Base-by-base conservation (phyloP, 2,888 invertebrate species). In the Micoletzkya japonica region DNA sequence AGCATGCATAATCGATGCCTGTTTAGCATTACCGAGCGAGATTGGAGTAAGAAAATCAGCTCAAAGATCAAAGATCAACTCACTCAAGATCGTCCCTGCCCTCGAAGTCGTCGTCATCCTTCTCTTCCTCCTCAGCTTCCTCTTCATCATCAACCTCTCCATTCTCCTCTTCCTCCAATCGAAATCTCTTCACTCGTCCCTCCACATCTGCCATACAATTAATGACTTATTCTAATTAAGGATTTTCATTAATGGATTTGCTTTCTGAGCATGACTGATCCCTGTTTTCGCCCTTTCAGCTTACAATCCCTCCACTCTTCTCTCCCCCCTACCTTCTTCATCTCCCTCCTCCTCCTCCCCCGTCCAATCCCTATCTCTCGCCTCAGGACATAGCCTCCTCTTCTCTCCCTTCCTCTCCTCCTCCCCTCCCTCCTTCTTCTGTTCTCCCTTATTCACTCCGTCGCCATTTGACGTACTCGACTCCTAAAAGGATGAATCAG, bases 121-220 rank as follows among this genome's bases (percentile, higher is more conserved):
- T n/a, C 70, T 49, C 44, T 34, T n/a, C 14, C 56, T 59, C 52
- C 10, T 14, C 57, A 14, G 49, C 28, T 10, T 64, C 70, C 2
- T 37, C 59, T 2, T 30, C 50, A 14, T 59, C 57, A 26, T 70
- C 70, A 54, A 36, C 54, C 4, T 69, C 69, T n/a, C 36, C 61
- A n/a, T 57, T 36, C 58, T 36, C 59, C 30, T 59, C 59, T 10
- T 75, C 74, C 26, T 68, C 70, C 52, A 60, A 63, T 36, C 69
- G 0, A 70, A 57, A n/a, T 70, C 72, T n/a, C 64, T 36, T 26
- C 54, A 36, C 64, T 64, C 28, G 2, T 14, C 36, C 32, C 59
- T 59, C 59, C 39, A 10, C 39, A 39, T 39, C 7, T n/a, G n/a
- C n/a, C n/a, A n/a, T n/a, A n/a, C n/a, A n/a, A n/a, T n/a, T n/a